Conservation (phyloP, 2,888 invertebrate genomes). For the Pseudococcus jackbeardsleyi region DNA sequence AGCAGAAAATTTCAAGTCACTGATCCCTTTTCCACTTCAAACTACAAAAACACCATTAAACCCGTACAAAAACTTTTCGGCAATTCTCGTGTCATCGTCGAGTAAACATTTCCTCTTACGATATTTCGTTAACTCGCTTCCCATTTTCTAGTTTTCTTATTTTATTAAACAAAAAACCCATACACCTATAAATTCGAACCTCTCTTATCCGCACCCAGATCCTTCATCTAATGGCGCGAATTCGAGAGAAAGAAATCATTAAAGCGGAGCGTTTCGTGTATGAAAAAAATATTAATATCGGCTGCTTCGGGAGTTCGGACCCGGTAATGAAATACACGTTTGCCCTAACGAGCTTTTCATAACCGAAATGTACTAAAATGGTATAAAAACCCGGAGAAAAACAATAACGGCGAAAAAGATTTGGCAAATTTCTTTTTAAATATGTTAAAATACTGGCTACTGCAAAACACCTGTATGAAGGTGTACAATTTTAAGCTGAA, state of each 20-base stretch:
- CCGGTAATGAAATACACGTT: constrained; percentile 8
- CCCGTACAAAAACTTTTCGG: not conserved
- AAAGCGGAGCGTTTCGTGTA: not conserved
- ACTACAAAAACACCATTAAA: not conserved
- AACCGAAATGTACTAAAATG: constrained; percentile 16
- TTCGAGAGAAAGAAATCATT: constrained; percentile 16
- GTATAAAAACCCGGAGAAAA: not conserved
- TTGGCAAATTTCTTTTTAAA: constrained; percentile 26
- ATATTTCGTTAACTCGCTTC: not conserved
- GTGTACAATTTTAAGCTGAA: no score
- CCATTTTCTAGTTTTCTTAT: not conserved
- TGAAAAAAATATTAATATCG: constrained; percentile 6
- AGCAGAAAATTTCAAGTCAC: not conserved
- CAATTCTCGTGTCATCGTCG: not conserved
- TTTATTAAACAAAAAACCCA: not conserved
- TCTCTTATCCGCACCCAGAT: not conserved
- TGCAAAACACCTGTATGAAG: constrained; percentile 25
- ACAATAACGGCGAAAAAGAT: not conserved
- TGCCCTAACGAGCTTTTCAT: constrained; percentile 15
- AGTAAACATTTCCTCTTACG: not conserved
- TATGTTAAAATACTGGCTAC: not conserved
- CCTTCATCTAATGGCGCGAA: not conserved
- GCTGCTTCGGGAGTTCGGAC: not conserved
- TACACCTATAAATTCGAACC: not conserved
- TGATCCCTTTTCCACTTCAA: not conserved